Percentiles rank a stretch among this genome's conserved stretches.
Evolutionary conservation across 2,113 vertebrate species (phyloP).

Genomic region (Pteropus alecto): DNA sequence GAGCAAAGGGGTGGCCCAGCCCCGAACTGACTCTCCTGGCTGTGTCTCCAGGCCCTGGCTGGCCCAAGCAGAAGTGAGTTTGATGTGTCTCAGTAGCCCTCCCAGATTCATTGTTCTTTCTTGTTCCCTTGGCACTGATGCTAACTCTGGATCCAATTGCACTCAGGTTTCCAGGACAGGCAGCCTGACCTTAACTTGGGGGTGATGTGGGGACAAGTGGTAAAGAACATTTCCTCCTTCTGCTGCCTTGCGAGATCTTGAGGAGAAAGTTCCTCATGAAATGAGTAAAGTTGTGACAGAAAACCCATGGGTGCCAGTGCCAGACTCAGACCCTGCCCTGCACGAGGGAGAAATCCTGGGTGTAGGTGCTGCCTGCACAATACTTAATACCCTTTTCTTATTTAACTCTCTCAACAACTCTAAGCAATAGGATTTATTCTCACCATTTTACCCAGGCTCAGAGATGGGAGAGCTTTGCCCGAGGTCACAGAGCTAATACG

Average conservation of each 20-base stretch:
- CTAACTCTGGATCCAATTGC: not conserved
- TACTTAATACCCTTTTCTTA: not conserved
- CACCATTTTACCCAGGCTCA: not conserved
- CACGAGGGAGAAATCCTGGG: not conserved
- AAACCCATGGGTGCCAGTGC: not conserved
- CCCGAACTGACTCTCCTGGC: fast-evolving
- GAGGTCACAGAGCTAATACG: not conserved
- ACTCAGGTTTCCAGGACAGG: not conserved
- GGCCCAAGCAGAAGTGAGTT: not conserved
- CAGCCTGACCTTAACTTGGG: not conserved
- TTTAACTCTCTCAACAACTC: not conserved
- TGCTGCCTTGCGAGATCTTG: not conserved
- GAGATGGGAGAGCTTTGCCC: not conserved
- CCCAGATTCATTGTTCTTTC: not conserved
- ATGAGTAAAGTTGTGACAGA: not conserved
- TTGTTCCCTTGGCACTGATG: not conserved
- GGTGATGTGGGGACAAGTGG: not conserved
- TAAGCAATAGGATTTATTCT: not conserved
- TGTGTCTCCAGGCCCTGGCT: not conserved
- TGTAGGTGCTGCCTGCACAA: not conserved
- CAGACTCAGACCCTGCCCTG: not conserved
- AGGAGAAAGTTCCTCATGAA: not conserved
- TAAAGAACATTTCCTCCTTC: not conserved
- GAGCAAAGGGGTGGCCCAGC: not conserved
- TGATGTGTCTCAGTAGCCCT: not conserved